Conservation (phyloP, 1,140 invertebrate genomes). For the Drosophila azteca region DNA sequence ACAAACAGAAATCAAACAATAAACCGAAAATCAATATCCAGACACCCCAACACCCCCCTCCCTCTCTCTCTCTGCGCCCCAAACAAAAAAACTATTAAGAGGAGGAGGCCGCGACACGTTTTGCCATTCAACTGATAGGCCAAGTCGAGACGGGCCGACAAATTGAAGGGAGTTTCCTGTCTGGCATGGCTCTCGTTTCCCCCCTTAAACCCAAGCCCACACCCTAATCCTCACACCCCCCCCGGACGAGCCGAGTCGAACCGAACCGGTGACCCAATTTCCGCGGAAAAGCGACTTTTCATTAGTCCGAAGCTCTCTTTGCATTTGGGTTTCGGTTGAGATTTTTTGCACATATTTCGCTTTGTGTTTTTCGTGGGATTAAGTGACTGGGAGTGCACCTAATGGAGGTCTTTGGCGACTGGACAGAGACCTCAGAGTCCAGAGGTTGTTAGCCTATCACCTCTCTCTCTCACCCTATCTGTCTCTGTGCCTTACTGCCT, state of each 20-base stretch:
- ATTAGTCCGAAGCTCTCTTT: constrained; percentile 61
- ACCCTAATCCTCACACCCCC: too few species aligned
- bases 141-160: constrained; percentile 38
- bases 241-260: background rate
- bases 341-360: constrained; percentile 54
- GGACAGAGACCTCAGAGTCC: background rate
- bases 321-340: constrained; percentile 37
- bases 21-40: constrained; percentile 68
- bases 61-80: too few species aligned
- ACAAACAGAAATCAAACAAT: constrained; percentile 49
- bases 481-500: background rate
- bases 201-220: too few species aligned
- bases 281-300: constrained; percentile 75
- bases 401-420: constrained; percentile 22
- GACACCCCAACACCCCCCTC: too few species aligned
- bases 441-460: constrained; percentile 25
- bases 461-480: background rate
- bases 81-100: constrained; percentile 23
- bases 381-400: constrained; percentile 42
- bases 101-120: constrained; percentile 62
- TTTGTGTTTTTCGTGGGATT: constrained; percentile 49
- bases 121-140: constrained; percentile 73
- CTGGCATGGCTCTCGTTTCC: constrained; percentile 37
- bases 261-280: constrained; percentile 70
- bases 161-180: constrained; percentile 78